phyloP scores from a whole-genome alignment of 2,888 invertebrate genomes.

The Ceramica pisi region DNA sequence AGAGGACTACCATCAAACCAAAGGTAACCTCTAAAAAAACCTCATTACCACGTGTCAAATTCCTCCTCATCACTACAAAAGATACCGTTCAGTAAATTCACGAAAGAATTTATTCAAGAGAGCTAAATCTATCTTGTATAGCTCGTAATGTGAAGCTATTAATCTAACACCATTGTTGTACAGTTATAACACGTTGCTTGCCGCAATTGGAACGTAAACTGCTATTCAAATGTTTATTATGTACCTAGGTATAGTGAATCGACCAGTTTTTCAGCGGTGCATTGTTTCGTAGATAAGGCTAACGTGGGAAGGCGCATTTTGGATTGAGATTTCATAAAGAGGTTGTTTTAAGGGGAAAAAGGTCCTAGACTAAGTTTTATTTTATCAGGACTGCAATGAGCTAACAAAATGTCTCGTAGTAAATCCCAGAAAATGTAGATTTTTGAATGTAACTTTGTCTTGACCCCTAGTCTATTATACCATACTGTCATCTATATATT shows the following conservation, averaged over 20 bases:
- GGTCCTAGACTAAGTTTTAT: too few relatives aligned
- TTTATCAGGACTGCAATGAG: too few relatives aligned
- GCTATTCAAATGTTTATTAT: slow-evolving; percentile 14
- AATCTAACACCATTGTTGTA: slow-evolving; percentile 23
- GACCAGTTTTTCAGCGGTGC: slow-evolving; percentile 17
- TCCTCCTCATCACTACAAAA: background rate
- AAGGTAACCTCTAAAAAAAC: background rate
- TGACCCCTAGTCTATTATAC: background rate
- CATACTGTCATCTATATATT: background rate
- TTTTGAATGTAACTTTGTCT: background rate
- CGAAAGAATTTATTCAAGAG: slow-evolving; percentile 5
- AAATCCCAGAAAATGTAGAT: background rate
- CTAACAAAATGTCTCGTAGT: background rate
- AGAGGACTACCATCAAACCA: background rate
- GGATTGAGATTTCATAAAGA: background rate
- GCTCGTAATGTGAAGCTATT: slow-evolving; percentile 6
- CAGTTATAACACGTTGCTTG: slow-evolving; percentile 9
- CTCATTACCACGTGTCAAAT: background rate
- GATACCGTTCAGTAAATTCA: background rate
- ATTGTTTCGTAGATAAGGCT: slow-evolving; percentile 26
- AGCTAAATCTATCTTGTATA: slow-evolving; percentile 11
- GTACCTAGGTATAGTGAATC: slow-evolving; percentile 1
- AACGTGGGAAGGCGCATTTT: background rate
- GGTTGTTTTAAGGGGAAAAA: background rate
- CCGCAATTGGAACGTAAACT: background rate